Conservation (phyloP, 2,888 invertebrate species). For the Napeogenes inachia region DNA sequence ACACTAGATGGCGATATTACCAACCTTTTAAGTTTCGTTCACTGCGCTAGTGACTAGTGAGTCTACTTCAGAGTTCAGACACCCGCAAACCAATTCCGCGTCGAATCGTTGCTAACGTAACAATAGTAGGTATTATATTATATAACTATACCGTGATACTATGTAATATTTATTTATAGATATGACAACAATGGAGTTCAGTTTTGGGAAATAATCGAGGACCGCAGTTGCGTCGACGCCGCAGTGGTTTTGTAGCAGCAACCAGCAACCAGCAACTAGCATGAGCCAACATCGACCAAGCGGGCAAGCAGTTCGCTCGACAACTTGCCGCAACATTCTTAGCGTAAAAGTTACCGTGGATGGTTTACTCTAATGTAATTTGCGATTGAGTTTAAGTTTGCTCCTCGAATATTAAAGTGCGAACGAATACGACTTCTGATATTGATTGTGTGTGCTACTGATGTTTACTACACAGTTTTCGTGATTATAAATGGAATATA, state of each 20-base stretch:
- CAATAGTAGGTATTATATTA: constrained; percentile 26
- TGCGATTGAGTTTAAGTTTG: constrained; percentile 59
- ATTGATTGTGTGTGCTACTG: constrained; percentile 54
- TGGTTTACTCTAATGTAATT: constrained; percentile 76
- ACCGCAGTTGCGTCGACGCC: constrained; percentile 44
- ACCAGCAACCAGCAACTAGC: constrained; percentile 51
- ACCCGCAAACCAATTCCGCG: constrained; percentile 25
- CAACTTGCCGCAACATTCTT: constrained; percentile 76
- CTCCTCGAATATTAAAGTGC: constrained; percentile 55
- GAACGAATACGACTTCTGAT: constrained; percentile 60
- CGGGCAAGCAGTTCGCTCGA: constrained; percentile 63
- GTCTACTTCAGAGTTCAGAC: background rate
- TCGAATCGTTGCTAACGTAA: constrained; percentile 31
- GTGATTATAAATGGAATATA: constrained; percentile 46
- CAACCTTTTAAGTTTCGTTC: constrained; percentile 21
- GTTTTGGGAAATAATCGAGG: constrained; percentile 28
- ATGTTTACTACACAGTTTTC: constrained; percentile 47
- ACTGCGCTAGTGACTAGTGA: constrained; percentile 9
- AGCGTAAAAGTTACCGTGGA: constrained; percentile 76
- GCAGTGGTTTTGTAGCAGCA: constrained; percentile 51
- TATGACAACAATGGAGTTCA: constrained; percentile 30
- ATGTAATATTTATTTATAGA: constrained; percentile 33
- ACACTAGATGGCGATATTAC: constrained; percentile 28
- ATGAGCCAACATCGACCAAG: constrained; percentile 71
- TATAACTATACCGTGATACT: constrained; percentile 28